These are phyloP conservation scores for Sebastes cheni DNA, from an alignment of 2,797 vertebrate species.

Conservation along the genomic window DNA sequence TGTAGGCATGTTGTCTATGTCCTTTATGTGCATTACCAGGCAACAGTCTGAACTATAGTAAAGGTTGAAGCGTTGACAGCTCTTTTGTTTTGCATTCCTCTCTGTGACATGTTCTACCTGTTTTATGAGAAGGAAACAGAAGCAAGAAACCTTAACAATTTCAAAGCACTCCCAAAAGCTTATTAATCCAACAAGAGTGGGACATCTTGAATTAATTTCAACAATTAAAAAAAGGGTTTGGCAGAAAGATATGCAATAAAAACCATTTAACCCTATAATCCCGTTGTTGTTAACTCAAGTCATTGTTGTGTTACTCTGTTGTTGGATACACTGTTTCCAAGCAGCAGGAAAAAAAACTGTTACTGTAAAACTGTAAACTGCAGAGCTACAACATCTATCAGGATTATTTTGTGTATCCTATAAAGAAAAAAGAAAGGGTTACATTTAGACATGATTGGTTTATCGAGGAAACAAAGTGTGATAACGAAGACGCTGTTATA, in stretches of 20 bases:
- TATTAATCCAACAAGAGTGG: background rate
- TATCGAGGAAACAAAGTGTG: background rate
- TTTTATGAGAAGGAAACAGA: constrained; percentile 3
- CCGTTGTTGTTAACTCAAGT: background rate
- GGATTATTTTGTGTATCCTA: background rate
- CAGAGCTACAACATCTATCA: background rate
- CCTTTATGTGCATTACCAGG: constrained; percentile 37
- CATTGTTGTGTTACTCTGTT: constrained; percentile 19
- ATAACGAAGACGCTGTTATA: background rate
- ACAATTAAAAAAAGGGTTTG: background rate
- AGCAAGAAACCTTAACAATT: background rate
- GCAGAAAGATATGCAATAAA: background rate
- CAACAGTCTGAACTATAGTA: constrained; percentile 17
- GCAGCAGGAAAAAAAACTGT: background rate
- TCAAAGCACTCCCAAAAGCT: background rate
- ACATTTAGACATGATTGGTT: background rate
- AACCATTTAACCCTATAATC: background rate
- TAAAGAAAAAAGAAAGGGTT: background rate
- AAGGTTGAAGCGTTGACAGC: constrained; percentile 5
- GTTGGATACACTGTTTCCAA: constrained; percentile 49
- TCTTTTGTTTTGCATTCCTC: constrained; percentile 44
- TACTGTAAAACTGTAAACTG: background rate
- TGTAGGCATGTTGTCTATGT: background rate
- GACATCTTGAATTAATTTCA: background rate
- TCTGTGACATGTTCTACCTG: constrained; percentile 29